Percentiles rank a stretch among this genome's conserved stretches.
Conservation (phyloP, 53 echinoderm and acorn worm genomes). For the Echinarachnius parma region DNA sequence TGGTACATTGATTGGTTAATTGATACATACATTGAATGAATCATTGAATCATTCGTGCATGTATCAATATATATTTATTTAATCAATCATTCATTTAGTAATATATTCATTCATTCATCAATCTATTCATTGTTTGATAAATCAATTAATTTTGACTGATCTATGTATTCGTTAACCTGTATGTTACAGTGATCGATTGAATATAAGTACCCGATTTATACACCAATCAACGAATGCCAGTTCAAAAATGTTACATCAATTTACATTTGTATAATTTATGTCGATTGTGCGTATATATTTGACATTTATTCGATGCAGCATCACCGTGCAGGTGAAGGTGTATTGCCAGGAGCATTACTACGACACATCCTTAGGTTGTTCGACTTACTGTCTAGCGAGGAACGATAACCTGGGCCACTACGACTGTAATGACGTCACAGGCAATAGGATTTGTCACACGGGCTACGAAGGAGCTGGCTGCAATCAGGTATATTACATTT, state of each 20-base stretch:
- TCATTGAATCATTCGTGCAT: no score
- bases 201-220: no score
- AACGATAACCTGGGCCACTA: constrained; percentile 46
- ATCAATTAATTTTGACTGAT: no score
- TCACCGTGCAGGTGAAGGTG: constrained; percentile 60
- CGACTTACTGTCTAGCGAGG: constrained; percentile 51
- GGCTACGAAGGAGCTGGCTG: constrained; percentile 40
- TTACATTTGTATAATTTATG: neutral
- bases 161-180: no score
- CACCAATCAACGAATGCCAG: no score
- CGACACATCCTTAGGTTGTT: constrained; percentile 45
- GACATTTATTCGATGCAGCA: constrained; percentile 30
- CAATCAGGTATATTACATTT: constrained; percentile 44
- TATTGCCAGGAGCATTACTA: constrained; percentile 72
- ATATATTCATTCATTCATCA: no score
- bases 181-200: no score
- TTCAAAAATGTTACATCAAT: neutral
- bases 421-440: constrained; percentile 45
- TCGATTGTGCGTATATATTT: neutral
- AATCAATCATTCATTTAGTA: no score
- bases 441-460: constrained; percentile 39
- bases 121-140: no score
- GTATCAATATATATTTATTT: no score
- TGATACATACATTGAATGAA: no score
- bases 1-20: no score